Evolutionary conservation across 2,113 vertebrate species (phyloP).

Genomic region (Tricholaema leucomelas): DNA sequence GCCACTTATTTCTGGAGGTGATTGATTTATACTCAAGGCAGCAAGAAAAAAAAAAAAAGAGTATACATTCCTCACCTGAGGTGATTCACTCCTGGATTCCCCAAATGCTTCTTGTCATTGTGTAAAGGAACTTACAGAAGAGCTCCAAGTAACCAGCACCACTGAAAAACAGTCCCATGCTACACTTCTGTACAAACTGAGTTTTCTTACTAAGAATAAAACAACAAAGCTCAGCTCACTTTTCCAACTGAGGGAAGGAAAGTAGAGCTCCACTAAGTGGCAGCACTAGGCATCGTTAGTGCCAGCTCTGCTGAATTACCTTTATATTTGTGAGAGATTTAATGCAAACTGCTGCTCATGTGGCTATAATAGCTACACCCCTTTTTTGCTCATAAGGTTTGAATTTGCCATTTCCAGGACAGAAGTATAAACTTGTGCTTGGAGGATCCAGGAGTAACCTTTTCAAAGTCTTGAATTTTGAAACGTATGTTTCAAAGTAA

Average conservation of each 20-base stretch:
- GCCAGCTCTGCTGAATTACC: not conserved
- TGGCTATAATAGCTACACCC: not conserved
- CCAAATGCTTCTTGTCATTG: not conserved
- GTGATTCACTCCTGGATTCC: not conserved
- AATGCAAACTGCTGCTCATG: not conserved
- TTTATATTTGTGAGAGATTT: not conserved
- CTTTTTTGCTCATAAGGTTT: not conserved
- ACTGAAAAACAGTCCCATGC: not conserved
- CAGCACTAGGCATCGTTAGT: not conserved
- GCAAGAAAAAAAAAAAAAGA: not conserved
- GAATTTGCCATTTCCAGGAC: not conserved
- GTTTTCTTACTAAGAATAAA: not conserved
- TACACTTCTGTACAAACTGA: not conserved
- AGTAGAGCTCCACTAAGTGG: constrained; percentile 19
- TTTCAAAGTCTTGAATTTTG: not conserved
- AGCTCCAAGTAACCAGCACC: not conserved
- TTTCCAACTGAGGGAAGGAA: not conserved
- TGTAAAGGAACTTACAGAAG: not conserved
- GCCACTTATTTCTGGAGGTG: not conserved
- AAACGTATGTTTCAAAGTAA: too few relatives aligned
- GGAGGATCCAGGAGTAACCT: not conserved
- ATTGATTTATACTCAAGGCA: not conserved
- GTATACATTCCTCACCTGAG: not conserved
- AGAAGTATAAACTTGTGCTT: not conserved
- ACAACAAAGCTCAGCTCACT: not conserved